Conservation (phyloP, 2,797 vertebrate genomes). For the Macroramphosus scolopax region DNA sequence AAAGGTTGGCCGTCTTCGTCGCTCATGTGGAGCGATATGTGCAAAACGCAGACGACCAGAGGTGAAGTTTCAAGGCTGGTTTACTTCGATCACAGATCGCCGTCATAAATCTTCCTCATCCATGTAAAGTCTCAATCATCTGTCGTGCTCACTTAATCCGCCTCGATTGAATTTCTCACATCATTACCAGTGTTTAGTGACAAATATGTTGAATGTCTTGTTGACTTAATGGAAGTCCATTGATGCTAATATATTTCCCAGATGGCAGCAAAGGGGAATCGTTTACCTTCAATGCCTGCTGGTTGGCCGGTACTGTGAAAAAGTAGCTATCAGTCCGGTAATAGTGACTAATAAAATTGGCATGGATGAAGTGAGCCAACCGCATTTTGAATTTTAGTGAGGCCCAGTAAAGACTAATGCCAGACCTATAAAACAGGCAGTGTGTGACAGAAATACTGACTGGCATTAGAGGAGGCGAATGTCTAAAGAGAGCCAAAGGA, state of each 20-base stretch:
- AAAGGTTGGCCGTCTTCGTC: slow-evolving; percentile 18
- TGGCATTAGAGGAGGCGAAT: slow-evolving; percentile 29
- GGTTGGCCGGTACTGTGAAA: slow-evolving; percentile 38
- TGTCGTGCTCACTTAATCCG: slow-evolving; percentile 3
- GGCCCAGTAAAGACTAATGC: slow-evolving; percentile 43
- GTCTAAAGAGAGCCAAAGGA: no score
- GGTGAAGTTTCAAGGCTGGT: no score
- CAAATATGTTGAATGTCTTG: slow-evolving; percentile 38
- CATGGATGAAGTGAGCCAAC: slow-evolving; percentile 51
- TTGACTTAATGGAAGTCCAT: slow-evolving; percentile 49
- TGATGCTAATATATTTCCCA: slow-evolving; percentile 54
- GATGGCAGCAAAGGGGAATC: slow-evolving; percentile 54
- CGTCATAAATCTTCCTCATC: no score
- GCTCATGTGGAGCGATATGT: slow-evolving; percentile 8
- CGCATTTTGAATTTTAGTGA: slow-evolving; percentile 49
- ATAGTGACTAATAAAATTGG: slow-evolving; percentile 61
- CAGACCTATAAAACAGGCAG: slow-evolving; percentile 53
- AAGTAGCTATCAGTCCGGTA: slow-evolving; percentile 33
- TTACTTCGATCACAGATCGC: no score
- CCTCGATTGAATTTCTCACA: slow-evolving; percentile 50
- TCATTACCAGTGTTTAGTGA: slow-evolving; percentile 47
- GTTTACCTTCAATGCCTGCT: slow-evolving; percentile 44
- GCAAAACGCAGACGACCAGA: no score
- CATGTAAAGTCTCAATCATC: no score
- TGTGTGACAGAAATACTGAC: slow-evolving; percentile 48